A percentile compares a stretch with the other conserved stretches of the same genome.
phyloP scores from a whole-genome alignment of 1,140 invertebrate genomes.

The Kradibia gibbosae region DNA sequence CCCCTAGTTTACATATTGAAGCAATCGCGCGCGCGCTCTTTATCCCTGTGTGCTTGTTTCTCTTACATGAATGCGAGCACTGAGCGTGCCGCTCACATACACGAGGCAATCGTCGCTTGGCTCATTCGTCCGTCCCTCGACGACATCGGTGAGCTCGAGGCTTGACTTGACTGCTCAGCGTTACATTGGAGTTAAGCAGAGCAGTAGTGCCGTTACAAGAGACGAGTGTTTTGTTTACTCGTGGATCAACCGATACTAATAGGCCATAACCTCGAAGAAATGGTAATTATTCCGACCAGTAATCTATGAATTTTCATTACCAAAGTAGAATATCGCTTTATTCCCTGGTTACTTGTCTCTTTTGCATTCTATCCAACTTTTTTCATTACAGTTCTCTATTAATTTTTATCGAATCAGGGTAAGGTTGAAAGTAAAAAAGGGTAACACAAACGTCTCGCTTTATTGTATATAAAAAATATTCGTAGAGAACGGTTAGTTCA shows the following conservation, averaged over 20 bases:
- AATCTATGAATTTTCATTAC: background rate
- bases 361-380: no score
- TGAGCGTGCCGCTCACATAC: background rate
- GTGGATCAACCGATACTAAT: background rate
- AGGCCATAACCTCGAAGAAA: conserved; percentile 29
- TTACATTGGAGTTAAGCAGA: conserved; percentile 28
- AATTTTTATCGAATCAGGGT: background rate
- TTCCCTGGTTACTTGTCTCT: no score
- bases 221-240: conserved; percentile 34
- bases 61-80: background rate
- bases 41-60: background rate
- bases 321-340: background rate
- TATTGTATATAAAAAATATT: background rate
- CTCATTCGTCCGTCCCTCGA: conserved; percentile 32
- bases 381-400: background rate
- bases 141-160: conserved; percentile 16
- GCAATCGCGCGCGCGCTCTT: background rate
- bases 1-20: background rate
- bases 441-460: background rate
- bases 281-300: conserved; percentile 27
- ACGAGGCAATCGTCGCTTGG: conserved; percentile 18
- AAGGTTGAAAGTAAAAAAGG: background rate
- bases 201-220: conserved; percentile 30
- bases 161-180: no score
- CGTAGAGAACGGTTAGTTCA: background rate